These are phyloP conservation scores for Pinctada fucata DNA, from an alignment of 2,888 invertebrate genomes.

Conservation along the genomic window DNA sequence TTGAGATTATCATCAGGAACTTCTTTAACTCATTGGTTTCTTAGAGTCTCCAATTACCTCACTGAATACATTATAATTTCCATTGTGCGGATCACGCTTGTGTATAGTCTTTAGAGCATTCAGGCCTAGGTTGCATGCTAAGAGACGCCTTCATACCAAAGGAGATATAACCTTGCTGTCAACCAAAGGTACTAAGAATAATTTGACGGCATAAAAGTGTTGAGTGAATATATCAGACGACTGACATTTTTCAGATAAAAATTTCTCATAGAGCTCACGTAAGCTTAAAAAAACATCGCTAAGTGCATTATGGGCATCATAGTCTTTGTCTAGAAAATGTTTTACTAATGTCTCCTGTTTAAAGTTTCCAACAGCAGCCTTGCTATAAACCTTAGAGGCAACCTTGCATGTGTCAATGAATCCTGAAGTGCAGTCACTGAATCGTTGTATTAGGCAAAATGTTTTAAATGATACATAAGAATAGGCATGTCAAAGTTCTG, in stretches of 20 bases:
- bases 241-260: background rate
- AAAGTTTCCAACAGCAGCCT: background rate
- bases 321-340: background rate
- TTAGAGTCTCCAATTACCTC: no score
- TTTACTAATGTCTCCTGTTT: background rate
- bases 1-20: no score
- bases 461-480: no score
- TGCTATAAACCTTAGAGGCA: background rate
- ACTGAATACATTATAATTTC: background rate
- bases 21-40: no score
- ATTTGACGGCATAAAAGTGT: background rate
- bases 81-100: conserved; percentile 3
- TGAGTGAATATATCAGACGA: background rate
- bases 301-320: conserved; percentile 1
- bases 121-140: background rate
- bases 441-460: no score
- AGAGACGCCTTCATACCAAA: background rate
- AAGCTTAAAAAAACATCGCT: background rate
- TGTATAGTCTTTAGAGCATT: background rate
- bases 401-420: background rate
- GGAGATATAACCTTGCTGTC: background rate
- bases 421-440: no score
- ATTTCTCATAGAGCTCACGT: background rate
- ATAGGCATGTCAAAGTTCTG: background rate
- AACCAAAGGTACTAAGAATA: background rate